These are phyloP conservation scores for Spizella passerina DNA, from an alignment of 2,797 vertebrate genomes.

Conservation along the genomic window DNA sequence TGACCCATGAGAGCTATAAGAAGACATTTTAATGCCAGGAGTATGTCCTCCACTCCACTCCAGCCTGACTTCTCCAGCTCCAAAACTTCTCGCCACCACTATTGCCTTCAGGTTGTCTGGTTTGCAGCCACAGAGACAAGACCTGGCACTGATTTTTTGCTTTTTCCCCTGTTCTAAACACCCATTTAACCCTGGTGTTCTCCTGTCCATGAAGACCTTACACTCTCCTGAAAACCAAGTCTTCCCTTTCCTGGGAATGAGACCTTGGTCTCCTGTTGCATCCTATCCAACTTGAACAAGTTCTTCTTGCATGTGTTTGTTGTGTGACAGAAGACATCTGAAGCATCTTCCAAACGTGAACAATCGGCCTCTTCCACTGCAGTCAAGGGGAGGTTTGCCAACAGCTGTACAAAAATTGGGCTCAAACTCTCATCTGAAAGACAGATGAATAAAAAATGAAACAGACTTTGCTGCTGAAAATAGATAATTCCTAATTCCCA, in stretches of 20 bases:
- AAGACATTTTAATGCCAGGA: neutral
- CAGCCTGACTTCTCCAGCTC: neutral
- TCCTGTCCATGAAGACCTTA: neutral
- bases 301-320: neutral
- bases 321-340: neutral
- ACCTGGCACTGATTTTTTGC: neutral
- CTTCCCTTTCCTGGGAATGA: neutral
- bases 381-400: neutral
- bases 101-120: neutral
- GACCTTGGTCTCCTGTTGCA: neutral
- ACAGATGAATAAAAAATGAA: constrained; percentile 45
- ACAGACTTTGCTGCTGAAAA: constrained; percentile 26
- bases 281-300: neutral
- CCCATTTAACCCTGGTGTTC: neutral
- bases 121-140: neutral
- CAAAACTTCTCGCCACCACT: neutral
- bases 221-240: neutral
- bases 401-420: constrained; percentile 6
- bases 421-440: constrained; percentile 39
- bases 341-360: neutral
- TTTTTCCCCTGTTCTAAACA: neutral
- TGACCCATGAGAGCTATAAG: neutral
- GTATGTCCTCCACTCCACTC: neutral
- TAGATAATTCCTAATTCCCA: constrained; percentile 28
- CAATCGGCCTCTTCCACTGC: neutral